phyloP scores from a whole-genome alignment of 2,888 invertebrate species.

The Lobophora halterata region DNA sequence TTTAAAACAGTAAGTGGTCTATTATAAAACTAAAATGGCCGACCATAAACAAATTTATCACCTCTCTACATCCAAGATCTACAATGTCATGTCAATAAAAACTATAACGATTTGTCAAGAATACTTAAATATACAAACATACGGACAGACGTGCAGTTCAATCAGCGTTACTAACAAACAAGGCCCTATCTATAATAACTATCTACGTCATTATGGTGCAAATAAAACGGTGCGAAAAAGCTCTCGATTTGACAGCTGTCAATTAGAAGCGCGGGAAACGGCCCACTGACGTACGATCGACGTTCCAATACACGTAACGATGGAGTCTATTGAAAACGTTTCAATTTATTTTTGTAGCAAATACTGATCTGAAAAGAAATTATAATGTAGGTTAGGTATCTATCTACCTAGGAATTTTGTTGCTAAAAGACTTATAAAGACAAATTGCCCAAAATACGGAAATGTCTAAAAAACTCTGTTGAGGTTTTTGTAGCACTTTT shows the following conservation, averaged over 20 bases:
- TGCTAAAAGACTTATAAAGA: no score
- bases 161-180: conserved; percentile 36
- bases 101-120: conserved; percentile 25
- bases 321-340: conserved; percentile 26
- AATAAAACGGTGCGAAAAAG: conserved; percentile 65
- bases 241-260: conserved; percentile 73
- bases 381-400: no score
- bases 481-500: no score
- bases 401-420: no score
- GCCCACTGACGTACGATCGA: conserved; percentile 50
- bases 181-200: conserved; percentile 57
- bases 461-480: no score
- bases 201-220: conserved; percentile 59
- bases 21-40: conserved; percentile 12
- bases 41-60: conserved; percentile 14
- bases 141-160: conserved; percentile 36
- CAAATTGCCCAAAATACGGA: no score
- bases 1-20: conserved; percentile 17
- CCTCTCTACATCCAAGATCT: conserved; percentile 5
- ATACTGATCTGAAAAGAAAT: neutral
- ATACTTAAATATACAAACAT: conserved; percentile 29
- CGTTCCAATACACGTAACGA: conserved; percentile 42
- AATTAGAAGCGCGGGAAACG: conserved; percentile 61
- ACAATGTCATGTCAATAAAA: conserved; percentile 16
- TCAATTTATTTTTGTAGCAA: conserved; percentile 15